Evolutionary conservation across 2,113 vertebrate genomes (phyloP), one percentile per base, ranked within the genome.

Genomic region (Sebastes schlegelii): DNA sequence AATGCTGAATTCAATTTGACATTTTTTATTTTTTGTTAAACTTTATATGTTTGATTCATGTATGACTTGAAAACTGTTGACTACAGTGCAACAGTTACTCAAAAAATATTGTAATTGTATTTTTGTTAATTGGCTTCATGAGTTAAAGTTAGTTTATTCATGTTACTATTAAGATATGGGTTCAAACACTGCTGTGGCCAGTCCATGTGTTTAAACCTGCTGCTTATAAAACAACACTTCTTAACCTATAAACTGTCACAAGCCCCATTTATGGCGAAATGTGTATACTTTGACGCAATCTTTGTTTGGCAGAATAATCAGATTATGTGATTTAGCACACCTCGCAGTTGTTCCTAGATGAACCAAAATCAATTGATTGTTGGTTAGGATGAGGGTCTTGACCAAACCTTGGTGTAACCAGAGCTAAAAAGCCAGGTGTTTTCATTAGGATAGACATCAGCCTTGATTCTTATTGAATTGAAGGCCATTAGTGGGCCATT

Each of bases 381-480:
- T 81, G 77, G 62, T 80, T 77, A 70, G 10, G 42, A 74, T 21
- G 73, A 70, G 11, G 6, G 34, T 84, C 72, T 87, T 73, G 63
- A 66, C 72, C 69, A 60, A 68, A 69, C 16, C 7, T 65, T 74
- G 70, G 23, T 8, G 16, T 75, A 13, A 82, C 49, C 48, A 6
- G 48, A 63, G 62, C 68, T 72, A 81, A 88, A 49, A 71, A 43
- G 79, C 61, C 79, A 80, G 73, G 85, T 89, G 70, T 86, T 93
- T 88, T 90, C 86, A 88, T 91, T 77, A 88, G 64, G 70, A 46
- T 52, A 1, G 63, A 62, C 84, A 79, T 89, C 67, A 57, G 63
- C 61, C 43, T 78, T 55, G 58, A 72, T 84, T 83, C 77, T 89
- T 81, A 92, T 94, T 90, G 74, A 89, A 93, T 94, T 90, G 62